A percentile compares a stretch with the other conserved stretches of the same genome.
Conservation (phyloP, 2,113 vertebrate genomes). For the Tyto alba region DNA sequence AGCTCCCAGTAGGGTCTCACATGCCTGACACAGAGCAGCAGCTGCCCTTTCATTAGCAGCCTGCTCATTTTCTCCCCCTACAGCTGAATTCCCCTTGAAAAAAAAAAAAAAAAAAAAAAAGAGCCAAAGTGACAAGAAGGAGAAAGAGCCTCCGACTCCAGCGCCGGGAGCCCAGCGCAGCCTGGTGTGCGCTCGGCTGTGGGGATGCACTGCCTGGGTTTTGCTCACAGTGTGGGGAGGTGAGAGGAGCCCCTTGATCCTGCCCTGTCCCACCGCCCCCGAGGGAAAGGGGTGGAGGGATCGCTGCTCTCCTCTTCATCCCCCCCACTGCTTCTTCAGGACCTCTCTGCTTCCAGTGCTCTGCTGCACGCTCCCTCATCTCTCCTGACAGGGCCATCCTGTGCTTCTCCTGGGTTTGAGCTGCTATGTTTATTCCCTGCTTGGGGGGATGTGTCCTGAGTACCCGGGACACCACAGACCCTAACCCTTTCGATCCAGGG, state of each 20-base stretch:
- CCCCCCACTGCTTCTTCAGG: not conserved
- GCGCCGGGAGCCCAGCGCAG: not conserved
- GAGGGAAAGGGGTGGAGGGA: not conserved
- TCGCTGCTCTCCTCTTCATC: not conserved
- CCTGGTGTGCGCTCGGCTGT: not conserved
- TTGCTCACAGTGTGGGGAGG: not conserved
- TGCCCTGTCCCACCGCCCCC: not conserved
- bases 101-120: not conserved
- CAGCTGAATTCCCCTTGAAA: conserved; percentile 33
- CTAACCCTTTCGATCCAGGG: not conserved
- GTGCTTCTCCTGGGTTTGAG: not conserved
- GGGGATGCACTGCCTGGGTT: fast-evolving
- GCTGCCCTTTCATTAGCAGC: conserved; percentile 59
- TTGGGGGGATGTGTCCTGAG: not conserved
- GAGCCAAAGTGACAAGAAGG: conserved; percentile 33
- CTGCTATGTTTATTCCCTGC: not conserved
- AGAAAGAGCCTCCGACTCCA: not conserved
- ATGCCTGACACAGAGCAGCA: conserved; percentile 20
- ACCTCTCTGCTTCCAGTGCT: not conserved
- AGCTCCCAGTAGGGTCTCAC: conserved; percentile 37
- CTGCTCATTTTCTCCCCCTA: not conserved
- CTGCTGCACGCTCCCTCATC: not conserved
- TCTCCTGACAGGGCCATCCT: not conserved
- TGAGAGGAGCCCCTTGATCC: not conserved
- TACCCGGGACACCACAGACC: not conserved